Evolutionary conservation across 2,888 invertebrate genomes (phyloP).

Genomic region (Parasteatoda lunata): DNA sequence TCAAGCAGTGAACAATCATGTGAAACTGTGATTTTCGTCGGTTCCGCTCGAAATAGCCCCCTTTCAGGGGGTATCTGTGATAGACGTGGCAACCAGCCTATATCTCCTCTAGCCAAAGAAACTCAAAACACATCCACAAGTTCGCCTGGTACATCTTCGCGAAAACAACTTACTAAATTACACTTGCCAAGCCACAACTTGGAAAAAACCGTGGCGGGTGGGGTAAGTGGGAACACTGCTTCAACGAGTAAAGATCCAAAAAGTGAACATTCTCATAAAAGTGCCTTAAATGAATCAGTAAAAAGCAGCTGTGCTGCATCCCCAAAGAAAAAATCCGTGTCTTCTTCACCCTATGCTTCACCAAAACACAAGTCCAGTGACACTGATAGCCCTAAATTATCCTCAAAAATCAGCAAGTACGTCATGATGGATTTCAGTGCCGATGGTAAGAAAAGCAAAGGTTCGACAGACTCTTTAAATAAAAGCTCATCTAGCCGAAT

Average conservation of each 20-base stretch:
- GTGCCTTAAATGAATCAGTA: constrained; percentile 62
- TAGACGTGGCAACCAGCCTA: constrained; percentile 74
- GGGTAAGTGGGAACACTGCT: neutral
- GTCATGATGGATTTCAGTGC: constrained; percentile 49
- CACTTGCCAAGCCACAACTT: constrained; percentile 16
- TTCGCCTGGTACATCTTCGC: constrained; percentile 8
- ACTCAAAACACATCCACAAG: constrained; percentile 26
- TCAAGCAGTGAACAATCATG: constrained; percentile 97
- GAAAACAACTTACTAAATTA: constrained; percentile 33
- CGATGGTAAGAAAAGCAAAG: constrained; percentile 34
- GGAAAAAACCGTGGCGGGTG: constrained; percentile 33
- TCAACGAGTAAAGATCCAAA: constrained; percentile 33
- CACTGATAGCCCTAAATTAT: constrained; percentile 42
- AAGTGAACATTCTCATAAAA: constrained; percentile 47
- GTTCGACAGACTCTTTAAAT: constrained; percentile 24
- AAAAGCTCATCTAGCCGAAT: constrained; percentile 43
- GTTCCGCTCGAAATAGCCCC: constrained; percentile 72
- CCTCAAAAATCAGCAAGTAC: constrained; percentile 57
- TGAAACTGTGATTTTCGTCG: constrained; percentile 94
- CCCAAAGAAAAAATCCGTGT: constrained; percentile 56
- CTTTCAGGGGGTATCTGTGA: constrained; percentile 72
- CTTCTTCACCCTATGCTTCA: constrained; percentile 51
- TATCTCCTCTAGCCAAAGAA: constrained; percentile 61
- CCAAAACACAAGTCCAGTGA: constrained; percentile 55
- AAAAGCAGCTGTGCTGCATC: constrained; percentile 28